A percentile compares a stretch with the other conserved stretches of the same genome.
These are phyloP conservation scores for Melanostigma gelatinosum DNA, from an alignment of 2,113 vertebrate genomes.

Conservation along the genomic window DNA sequence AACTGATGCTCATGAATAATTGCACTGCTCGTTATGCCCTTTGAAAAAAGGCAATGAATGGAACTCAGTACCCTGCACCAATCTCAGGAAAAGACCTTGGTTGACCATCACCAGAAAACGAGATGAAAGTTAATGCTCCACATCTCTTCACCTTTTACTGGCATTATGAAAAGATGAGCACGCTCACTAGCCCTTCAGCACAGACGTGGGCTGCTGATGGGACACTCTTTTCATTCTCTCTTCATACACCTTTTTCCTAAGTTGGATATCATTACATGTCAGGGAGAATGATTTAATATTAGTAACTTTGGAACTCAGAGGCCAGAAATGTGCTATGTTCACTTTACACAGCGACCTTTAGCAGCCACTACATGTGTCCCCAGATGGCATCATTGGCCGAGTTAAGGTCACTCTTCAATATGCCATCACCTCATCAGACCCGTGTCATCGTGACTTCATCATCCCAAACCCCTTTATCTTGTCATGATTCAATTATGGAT, in stretches of 20 bases:
- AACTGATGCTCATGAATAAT: background rate
- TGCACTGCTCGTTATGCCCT: constrained; percentile 9
- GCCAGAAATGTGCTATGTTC: background rate
- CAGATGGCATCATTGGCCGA: constrained; percentile 2
- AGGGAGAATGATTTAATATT: background rate
- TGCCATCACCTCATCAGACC: constrained; percentile 34
- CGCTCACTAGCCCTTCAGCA: constrained; percentile 8
- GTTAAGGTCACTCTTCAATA: constrained; percentile 26
- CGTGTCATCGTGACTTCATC: constrained; percentile 29
- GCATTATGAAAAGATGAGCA: constrained; percentile 16
- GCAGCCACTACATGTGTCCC: background rate
- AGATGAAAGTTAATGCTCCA: constrained; percentile 23
- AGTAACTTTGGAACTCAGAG: background rate
- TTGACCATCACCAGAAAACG: background rate
- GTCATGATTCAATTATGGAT: constrained; percentile 60
- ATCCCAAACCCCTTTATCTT: constrained; percentile 30
- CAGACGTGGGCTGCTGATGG: constrained; percentile 10
- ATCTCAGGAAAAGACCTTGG: background rate
- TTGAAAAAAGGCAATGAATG: constrained; percentile 10
- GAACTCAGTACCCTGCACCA: background rate
- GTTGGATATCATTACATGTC: constrained; percentile 23
- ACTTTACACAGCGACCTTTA: background rate
- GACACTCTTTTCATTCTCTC: constrained; percentile 9
- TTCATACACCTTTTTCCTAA: background rate
- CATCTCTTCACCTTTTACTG: constrained; percentile 35